A percentile compares a stretch with the other conserved stretches of the same genome.
Evolutionary conservation across 2,113 vertebrate species (phyloP).

Genomic region (Manacus vitellinus): DNA sequence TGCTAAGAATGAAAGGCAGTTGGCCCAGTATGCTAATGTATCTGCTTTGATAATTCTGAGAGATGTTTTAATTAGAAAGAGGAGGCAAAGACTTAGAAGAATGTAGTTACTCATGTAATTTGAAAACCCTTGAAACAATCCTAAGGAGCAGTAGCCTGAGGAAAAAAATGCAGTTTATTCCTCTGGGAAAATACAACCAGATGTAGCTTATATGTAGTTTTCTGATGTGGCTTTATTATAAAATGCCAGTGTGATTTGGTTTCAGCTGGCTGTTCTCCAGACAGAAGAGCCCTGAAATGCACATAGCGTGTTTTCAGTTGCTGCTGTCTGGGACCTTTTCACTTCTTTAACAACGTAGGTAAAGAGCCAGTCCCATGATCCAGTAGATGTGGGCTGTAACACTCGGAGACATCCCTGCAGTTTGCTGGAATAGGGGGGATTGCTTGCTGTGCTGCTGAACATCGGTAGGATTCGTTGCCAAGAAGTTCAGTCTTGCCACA

Average conservation of each 20-base stretch:
- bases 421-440: not conserved
- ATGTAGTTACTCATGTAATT: not conserved
- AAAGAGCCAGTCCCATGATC: not conserved
- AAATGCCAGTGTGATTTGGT: not conserved
- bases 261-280: not conserved
- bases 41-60: slow-evolving; percentile 5
- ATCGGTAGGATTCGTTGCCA: accelerated
- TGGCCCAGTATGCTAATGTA: slow-evolving; percentile 1
- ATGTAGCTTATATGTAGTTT: slow-evolving; percentile 7
- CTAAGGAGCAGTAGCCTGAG: not conserved
- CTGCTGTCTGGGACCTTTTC: not conserved
- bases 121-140: slow-evolving; percentile 23
- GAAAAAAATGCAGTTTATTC: slow-evolving; percentile 20
- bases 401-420: not conserved
- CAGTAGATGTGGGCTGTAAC: not conserved
- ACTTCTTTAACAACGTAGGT: not conserved
- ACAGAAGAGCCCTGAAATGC: slow-evolving; percentile 11
- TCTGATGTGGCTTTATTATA: slow-evolving; percentile 27
- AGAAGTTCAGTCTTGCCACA: not conserved
- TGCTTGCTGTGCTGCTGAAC: not conserved
- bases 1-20: not conserved
- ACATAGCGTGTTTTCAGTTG: not conserved
- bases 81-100: slow-evolving; percentile 3
- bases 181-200: not conserved
- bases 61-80: slow-evolving; percentile 41